Evolutionary conservation across 2,888 invertebrate species (phyloP), one percentile per base, ranked within the genome.

Genomic region (Rambutsinella grinnellia): DNA sequence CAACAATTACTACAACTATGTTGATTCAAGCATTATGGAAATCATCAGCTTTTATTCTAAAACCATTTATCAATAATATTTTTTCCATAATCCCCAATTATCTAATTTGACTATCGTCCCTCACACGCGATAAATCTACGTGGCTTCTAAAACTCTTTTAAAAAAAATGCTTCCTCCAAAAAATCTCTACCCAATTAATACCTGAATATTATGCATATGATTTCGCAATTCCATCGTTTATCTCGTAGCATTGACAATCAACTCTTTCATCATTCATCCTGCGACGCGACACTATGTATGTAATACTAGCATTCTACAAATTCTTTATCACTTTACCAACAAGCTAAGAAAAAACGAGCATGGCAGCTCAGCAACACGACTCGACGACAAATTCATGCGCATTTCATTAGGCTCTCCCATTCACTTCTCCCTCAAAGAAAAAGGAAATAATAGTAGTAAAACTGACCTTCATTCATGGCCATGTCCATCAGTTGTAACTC

Each of bases 401-500:
- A 54, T 44, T 62, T n/a, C n/a, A 27, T 67, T 65, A 24, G 61
- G 36, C 60, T 60, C 53, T 21, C n/a, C n/a, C n/a, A n/a, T n/a
- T n/a, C n/a, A n/a, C n/a, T n/a, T n/a, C n/a, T n/a, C n/a, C n/a
- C 23, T 58, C 57, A 53, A 65, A 53, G 54, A 36, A 36, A 58
- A 58, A 67, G 57, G 68, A 68, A 75, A 75, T 62, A 76, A 68
- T 70, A 57, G 19, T 67, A 47, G 65, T 65, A 70, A 62, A 62
- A 88, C 91, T 88, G 87, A 94, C 94, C 93, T 88, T 94, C 94
- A 85, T 92, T 93, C 90, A 94, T 92, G 51, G 94, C 93, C 93
- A 95, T 94, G 84, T 95, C 95, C 94, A 96, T 94, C 61, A 95
- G 89, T 85, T 95, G 95, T 44, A 95, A 88, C 85, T 95, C 95